A percentile compares a stretch with the other conserved stretches of the same genome.
phyloP scores from a whole-genome alignment of 2,113 vertebrate species.

The Eretmochelys imbricata region DNA sequence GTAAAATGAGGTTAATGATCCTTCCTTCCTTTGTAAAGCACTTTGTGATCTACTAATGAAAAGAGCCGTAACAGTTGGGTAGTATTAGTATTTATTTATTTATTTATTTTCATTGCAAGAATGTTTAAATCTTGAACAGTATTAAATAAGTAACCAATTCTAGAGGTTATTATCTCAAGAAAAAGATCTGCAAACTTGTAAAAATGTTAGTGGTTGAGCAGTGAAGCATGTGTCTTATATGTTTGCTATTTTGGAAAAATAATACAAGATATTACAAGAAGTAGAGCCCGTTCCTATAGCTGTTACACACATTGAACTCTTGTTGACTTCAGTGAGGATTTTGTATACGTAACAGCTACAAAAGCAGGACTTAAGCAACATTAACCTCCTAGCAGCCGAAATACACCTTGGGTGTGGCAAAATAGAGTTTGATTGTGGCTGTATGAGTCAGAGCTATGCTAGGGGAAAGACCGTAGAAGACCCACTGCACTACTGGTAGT shows the following conservation, averaged over 20 bases:
- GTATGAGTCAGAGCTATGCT: not conserved
- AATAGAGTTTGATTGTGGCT: not conserved
- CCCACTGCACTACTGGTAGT: not conserved
- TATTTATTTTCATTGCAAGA: conserved; percentile 11
- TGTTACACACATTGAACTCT: fast-evolving
- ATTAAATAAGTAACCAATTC: not conserved
- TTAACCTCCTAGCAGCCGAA: not conserved
- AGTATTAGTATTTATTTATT: not conserved
- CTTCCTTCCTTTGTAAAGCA: fast-evolving
- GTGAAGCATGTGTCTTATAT: not conserved
- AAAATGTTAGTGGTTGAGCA: not conserved
- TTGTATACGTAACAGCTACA: not conserved
- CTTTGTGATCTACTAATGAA: not conserved
- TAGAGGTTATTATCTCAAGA: conserved; percentile 6
- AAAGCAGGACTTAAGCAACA: fast-evolving
- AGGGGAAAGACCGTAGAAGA: not conserved
- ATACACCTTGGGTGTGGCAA: not conserved
- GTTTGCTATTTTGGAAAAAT: not conserved
- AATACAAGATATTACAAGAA: not conserved
- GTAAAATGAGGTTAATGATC: not conserved
- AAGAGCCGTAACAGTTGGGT: not conserved
- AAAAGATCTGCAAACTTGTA: not conserved
- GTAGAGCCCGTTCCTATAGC: not conserved
- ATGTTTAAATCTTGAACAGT: not conserved
- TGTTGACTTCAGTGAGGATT: not conserved